Conservation (phyloP, 2,797 vertebrate genomes). For the Tapera naevia region DNA sequence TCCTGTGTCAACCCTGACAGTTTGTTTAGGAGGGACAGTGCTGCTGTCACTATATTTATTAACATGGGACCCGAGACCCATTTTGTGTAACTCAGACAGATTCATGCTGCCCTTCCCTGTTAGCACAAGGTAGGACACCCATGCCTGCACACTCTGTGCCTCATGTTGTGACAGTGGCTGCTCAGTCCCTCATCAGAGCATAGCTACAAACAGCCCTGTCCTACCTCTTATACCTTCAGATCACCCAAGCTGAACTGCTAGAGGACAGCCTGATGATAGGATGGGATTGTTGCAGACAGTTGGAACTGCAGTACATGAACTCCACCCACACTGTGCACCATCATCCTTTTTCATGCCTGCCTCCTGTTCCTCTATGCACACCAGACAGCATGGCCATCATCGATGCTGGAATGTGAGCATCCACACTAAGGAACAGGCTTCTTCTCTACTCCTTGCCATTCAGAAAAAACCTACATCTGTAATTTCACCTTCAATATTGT, state of each 20-base stretch:
- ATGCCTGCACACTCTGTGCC: neutral
- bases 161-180: neutral
- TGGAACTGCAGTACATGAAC: neutral
- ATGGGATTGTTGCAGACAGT: neutral
- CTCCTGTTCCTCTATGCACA: neutral
- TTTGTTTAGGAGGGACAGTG: neutral
- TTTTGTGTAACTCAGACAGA: neutral
- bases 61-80: neutral
- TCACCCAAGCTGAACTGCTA: neutral
- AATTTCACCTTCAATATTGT: neutral
- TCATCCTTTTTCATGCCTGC: rapidly evolving
- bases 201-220: no score
- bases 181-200: neutral
- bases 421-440: neutral
- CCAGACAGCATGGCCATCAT: neutral
- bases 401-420: neutral
- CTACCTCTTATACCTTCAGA: neutral
- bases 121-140: neutral
- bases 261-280: neutral
- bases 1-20: neutral
- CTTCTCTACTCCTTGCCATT: neutral
- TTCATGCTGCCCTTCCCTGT: neutral
- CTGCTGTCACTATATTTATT: neutral
- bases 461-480: neutral
- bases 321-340: neutral